Evolutionary conservation across 2,113 vertebrate genomes (phyloP).

Genomic region (Anseranas semipalmata): DNA sequence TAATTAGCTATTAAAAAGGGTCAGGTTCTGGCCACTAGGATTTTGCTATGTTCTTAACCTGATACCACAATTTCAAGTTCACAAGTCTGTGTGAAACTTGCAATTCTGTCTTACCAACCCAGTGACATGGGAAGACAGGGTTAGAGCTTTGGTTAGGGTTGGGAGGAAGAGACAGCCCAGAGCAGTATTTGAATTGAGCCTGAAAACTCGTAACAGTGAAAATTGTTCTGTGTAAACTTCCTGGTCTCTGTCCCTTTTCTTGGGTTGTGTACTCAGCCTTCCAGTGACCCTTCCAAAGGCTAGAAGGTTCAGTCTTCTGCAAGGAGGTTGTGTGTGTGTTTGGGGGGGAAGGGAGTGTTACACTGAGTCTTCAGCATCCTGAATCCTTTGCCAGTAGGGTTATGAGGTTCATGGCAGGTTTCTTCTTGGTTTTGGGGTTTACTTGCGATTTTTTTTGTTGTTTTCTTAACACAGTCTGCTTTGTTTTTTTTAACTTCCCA

Average conservation of each 20-base stretch:
- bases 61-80: neutral
- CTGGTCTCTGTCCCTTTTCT: neutral
- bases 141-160: neutral
- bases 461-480: neutral
- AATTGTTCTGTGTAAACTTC: neutral
- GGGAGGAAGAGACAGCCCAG: neutral
- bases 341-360: rapidly evolving
- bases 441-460: neutral
- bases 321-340: neutral
- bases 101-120: neutral
- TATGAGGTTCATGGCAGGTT: neutral
- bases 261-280: neutral
- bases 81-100: rapidly evolving
- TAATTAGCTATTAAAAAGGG: neutral
- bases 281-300: neutral
- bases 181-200: neutral
- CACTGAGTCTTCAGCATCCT: neutral
- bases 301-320: neutral
- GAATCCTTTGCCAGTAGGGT: neutral
- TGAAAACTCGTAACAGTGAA: neutral
- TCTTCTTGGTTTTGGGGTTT: neutral
- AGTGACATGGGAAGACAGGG: neutral
- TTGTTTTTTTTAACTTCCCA: neutral
- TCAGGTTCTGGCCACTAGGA: neutral
- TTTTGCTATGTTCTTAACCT: neutral